Base-by-base conservation (phyloP, 92 coral and sea anemone species). In the Siderastrea siderea region DNA sequence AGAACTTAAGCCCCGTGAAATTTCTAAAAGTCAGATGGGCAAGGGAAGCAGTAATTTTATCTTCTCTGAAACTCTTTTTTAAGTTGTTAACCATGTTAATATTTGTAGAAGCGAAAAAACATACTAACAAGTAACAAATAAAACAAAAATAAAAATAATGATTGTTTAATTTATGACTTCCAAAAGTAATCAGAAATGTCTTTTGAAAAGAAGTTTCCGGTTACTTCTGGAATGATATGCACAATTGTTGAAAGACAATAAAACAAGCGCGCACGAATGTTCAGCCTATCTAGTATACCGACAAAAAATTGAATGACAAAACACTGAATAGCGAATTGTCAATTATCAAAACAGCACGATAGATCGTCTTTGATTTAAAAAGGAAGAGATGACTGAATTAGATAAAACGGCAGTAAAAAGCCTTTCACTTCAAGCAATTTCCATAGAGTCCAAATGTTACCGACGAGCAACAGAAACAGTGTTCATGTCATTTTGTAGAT, bases 1-100 rank as follows among this genome's bases (percentile, higher is more conserved):
- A 49, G 84, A 69, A 80, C 64, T 47, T 5, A 61, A 61, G 5
- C 66, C 13, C 66, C 66, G 66, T 61, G 66, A n/a, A 61, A 61
- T 61, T 61, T 61, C 16, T 61, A 5, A 13, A 3, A 61, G 5
- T 61, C 16, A 61, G 66, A 3, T 14, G 62, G 68, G 61, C 2
- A 52, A 59, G 62, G 78, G 14, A 54, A 43, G 19, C 78, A 74
- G 53, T 74, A 8, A 3, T 3, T 52, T 17, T 50, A 19, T 38
- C 17, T 54, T 47, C 19, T 52, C 78, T 74, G 14, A 51, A 51
- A n/a, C 52, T n/a, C 46, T 50, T 5, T 43, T 74, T 74, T 19
- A 13, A 13, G 26, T 38, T 17, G 49, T 52, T 1, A n/a, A 54
- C 44, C 47, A 17, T 19, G 61, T 48, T 11, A 53, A 74, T 17